A percentile compares a stretch with the other conserved stretches of the same genome.
These are phyloP conservation scores for Cryptophagus acutangulus DNA, from an alignment of 2,888 invertebrate genomes.

Conservation along the genomic window DNA sequence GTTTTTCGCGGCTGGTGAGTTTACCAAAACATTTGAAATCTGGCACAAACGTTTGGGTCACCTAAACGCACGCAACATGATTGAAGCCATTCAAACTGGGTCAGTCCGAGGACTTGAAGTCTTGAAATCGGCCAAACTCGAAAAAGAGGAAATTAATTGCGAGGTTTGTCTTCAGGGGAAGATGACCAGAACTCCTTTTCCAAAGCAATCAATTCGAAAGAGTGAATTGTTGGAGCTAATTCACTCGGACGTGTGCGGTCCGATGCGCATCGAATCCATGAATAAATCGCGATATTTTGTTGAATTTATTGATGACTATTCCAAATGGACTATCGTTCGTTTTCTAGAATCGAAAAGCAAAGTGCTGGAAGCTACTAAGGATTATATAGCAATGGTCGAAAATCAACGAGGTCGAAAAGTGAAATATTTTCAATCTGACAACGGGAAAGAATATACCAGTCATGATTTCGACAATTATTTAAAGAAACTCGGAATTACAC, in stretches of 20 bases:
- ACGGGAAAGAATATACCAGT: constrained; percentile 21
- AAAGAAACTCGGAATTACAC: constrained; percentile 29
- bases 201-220: not conserved
- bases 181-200: not conserved
- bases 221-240: too few relatives aligned
- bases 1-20: too few relatives aligned
- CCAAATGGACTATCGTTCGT: constrained; percentile 25
- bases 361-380: constrained; percentile 24
- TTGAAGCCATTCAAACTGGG: too few relatives aligned
- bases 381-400: constrained; percentile 33
- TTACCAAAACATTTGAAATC: too few relatives aligned
- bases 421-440: constrained; percentile 29
- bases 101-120: too few relatives aligned
- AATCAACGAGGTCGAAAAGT: constrained; percentile 29
- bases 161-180: constrained; percentile 1
- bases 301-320: constrained; percentile 35
- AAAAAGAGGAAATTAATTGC: too few relatives aligned
- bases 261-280: constrained; percentile 23
- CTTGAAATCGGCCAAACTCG: too few relatives aligned
- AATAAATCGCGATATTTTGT: constrained; percentile 29
- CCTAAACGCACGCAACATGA: too few relatives aligned
- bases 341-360: constrained; percentile 31
- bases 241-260: constrained; percentile 28
- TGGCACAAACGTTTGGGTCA: too few relatives aligned
- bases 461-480: constrained; percentile 24